These are phyloP conservation scores for Brachionus angularis DNA, from an alignment of 1,140 invertebrate genomes.

Conservation along the genomic window DNA sequence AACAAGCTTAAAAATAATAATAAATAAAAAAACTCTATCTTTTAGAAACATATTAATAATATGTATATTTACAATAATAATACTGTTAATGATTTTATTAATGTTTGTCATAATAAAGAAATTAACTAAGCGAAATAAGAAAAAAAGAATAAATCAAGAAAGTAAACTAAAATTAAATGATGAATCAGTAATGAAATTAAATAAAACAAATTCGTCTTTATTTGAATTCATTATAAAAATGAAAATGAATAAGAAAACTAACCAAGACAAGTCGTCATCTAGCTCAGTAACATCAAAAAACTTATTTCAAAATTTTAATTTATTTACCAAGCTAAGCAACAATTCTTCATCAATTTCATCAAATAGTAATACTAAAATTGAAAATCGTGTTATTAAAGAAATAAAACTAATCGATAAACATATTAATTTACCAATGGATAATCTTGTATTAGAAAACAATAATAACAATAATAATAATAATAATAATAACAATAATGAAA, in stretches of 20 bases:
- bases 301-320: no score
- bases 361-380: no score
- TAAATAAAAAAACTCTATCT: neutral
- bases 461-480: neutral
- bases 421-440: conserved; percentile 18
- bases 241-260: no score
- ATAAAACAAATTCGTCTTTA: no score
- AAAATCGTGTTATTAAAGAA: neutral
- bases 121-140: no score
- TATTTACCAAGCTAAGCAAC: no score
- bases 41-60: neutral
- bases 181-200: no score
- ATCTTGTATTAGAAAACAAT: neutral
- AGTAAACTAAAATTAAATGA: conserved; percentile 16
- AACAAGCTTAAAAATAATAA: neutral
- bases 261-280: no score
- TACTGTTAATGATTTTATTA: neutral
- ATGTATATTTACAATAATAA: conserved; percentile 6
- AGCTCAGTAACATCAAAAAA: no score
- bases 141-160: conserved; percentile 6
- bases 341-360: no score
- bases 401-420: conserved; percentile 27
- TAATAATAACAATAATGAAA: neutral
- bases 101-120: no score
- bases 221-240: no score